These are phyloP conservation scores for Pipistrellus kuhlii DNA, from an alignment of 2,797 vertebrate species.

Conservation along the genomic window DNA sequence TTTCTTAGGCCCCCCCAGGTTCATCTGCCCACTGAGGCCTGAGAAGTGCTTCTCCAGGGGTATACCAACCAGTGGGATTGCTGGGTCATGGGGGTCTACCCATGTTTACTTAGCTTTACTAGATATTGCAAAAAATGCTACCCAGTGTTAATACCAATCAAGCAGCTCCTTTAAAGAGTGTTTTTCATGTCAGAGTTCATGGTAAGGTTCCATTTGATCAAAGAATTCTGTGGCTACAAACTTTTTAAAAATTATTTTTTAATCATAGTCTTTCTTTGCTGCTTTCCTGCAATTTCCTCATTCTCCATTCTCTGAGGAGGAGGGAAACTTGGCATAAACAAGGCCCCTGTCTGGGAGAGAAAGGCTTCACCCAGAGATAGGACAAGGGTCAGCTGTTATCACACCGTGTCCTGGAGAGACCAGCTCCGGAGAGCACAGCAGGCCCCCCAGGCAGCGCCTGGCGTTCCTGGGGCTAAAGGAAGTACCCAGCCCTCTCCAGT, in stretches of 20 bases:
- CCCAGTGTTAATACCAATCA: background rate
- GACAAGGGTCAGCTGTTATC: background rate
- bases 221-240: background rate
- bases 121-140: background rate
- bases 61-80: background rate
- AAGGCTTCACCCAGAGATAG: background rate
- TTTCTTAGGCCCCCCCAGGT: background rate
- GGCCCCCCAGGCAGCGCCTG: background rate
- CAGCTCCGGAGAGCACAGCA: background rate
- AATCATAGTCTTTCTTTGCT: background rate
- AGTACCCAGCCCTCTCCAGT: background rate
- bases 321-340: background rate
- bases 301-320: background rate
- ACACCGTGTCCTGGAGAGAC: background rate
- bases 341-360: background rate
- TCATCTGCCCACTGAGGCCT: background rate
- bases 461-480: background rate
- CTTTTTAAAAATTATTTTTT: too few species aligned
- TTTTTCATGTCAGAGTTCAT: background rate
- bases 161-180: background rate
- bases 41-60: background rate
- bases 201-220: background rate
- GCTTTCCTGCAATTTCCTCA: background rate
- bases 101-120: background rate
- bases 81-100: background rate